Evolutionary conservation across 2,113 vertebrate genomes (phyloP), one percentile per base, ranked within the genome.

Genomic region (Rafetus swinhoei): DNA sequence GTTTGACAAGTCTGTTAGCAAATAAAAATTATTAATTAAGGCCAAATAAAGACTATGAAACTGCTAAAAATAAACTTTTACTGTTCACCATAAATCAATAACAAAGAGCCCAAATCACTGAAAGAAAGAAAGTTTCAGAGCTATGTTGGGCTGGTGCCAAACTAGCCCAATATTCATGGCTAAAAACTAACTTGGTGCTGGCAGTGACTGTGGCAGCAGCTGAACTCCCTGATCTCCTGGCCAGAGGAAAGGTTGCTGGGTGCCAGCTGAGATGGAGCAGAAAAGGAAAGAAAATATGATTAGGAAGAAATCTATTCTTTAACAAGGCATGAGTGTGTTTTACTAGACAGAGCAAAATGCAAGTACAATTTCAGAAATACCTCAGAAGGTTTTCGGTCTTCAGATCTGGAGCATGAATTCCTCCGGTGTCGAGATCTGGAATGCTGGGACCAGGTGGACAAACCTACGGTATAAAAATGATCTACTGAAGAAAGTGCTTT

Each of bases 371-470:
- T 65, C 57, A 90, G 82, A 96, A 97, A 90, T 98, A 99, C 99
- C 99, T 99, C 99, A 0, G 99, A 99, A 72, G 99, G 99, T 95
- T 99, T 99, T 90, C 98, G 98, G 50, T 99, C 99, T 53, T 98
- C 98, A 54, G 98, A 97, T 87, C 97, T 97, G n/a, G 98, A 98
- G 80, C 98, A 98, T 0, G 98, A 98, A 80, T 95, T 98, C 91
- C 99, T 98, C 91, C 97, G 98, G 79, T 96, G 98, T 79, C 98
- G 98, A 24, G 99, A 98, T 35, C 97, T 98, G 91, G 99, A 99
- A 93, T 99, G 98, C 96, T 99, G 99, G 32, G 99, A 99, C 99
- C 99, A 99, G 15, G 99, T 99, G 16, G 99, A 99, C 83, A 98
- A 98, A 98, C 99, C 99, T 99, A 97, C 9, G 89, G 97, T 2